These are phyloP conservation scores for Mayetiola destructor DNA, from an alignment of 2,888 invertebrate genomes.

Conservation along the genomic window DNA sequence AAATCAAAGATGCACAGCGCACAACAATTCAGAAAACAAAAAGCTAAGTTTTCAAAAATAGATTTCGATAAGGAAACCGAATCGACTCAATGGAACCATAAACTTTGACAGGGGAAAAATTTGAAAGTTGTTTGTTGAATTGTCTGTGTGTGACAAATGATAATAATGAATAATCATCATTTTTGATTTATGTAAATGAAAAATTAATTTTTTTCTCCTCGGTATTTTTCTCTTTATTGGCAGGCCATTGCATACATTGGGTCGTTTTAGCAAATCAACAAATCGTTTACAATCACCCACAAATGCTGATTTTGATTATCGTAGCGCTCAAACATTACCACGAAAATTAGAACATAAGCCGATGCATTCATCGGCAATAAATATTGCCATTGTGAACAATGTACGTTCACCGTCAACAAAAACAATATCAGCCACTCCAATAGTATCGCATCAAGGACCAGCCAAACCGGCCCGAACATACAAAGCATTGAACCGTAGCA, in stretches of 20 bases:
- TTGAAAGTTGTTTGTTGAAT: too few relatives aligned
- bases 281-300: constrained; percentile 48
- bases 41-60: too few relatives aligned
- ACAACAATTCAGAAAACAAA: too few relatives aligned
- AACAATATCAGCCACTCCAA: too few relatives aligned
- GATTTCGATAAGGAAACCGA: too few relatives aligned
- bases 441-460: constrained; percentile 41
- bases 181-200: not conserved
- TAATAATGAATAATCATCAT: too few relatives aligned
- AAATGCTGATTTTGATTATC: constrained; percentile 30
- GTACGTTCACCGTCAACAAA: constrained; percentile 37
- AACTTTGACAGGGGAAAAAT: too few relatives aligned
- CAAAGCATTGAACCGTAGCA: constrained; percentile 62
- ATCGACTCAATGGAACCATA: too few relatives aligned
- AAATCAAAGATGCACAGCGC: too few relatives aligned
- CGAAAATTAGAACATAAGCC: constrained; percentile 39
- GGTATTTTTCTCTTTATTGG: not conserved
- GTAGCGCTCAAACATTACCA: constrained; percentile 64
- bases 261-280: constrained; percentile 70
- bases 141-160: too few relatives aligned
- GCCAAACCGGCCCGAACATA: constrained; percentile 68
- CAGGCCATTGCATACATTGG: constrained; percentile 48
- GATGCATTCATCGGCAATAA: constrained; percentile 45
- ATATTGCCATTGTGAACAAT: constrained; percentile 48
- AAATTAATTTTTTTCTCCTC: not conserved